Evolutionary conservation across 2,888 invertebrate genomes (phyloP).

Genomic region (Nemotelus nigrinus): DNA sequence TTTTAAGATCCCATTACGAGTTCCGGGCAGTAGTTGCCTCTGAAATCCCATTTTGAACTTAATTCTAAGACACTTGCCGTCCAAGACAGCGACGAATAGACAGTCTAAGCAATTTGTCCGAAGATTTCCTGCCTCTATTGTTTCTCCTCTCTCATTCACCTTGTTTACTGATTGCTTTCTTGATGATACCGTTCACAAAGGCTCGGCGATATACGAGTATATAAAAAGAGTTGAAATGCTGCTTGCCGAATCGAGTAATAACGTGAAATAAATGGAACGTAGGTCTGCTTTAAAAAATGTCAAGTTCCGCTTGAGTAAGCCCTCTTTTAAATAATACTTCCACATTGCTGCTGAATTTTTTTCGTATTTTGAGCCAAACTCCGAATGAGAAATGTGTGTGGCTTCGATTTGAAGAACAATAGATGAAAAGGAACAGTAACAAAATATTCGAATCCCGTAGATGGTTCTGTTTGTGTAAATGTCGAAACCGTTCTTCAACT

Average conservation of each 20-base stretch:
- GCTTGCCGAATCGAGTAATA: conserved; percentile 12
- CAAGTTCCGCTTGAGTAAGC: background rate
- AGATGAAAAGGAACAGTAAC: no score
- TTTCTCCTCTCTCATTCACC: conserved; percentile 4
- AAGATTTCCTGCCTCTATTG: conserved; percentile 2
- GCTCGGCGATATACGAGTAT: background rate
- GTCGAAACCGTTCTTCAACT: no score
- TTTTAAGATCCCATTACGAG: conserved; percentile 28
- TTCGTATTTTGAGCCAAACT: no score
- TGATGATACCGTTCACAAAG: conserved; percentile 23
- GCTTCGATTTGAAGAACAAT: no score
- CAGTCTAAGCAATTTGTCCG: background rate
- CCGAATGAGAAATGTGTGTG: no score
- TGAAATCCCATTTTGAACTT: no score
- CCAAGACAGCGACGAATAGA: background rate
- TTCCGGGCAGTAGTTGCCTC: background rate
- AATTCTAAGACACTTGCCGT: no score
- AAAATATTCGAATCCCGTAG: no score
- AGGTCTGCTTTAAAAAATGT: background rate
- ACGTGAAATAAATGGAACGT: background rate
- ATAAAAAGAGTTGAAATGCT: conserved; percentile 26
- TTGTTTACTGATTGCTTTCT: conserved; percentile 33
- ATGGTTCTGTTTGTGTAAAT: no score
- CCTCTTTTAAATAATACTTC: background rate
- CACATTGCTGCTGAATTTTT: no score